Base-by-base conservation (phyloP, 1,140 invertebrate genomes). In the Leptestheria dahalacensis region DNA sequence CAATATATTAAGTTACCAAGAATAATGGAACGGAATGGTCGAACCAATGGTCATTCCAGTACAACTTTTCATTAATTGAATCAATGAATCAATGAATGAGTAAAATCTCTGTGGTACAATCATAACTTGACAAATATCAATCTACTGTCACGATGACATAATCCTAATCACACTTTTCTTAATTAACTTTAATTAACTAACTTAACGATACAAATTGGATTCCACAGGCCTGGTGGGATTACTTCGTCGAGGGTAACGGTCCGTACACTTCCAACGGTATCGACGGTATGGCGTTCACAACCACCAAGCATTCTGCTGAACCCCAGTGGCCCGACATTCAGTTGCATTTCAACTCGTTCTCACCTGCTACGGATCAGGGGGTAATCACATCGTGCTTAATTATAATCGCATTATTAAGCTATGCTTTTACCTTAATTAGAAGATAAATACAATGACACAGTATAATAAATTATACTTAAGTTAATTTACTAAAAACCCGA, bases 61-160 rank as follows among this genome's bases (percentile, higher is more conserved):
- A n/a, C n/a, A n/a, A n/a, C n/a, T n/a, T n/a, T n/a, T n/a, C n/a
- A n/a, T n/a, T n/a, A n/a, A n/a, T n/a, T n/a, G n/a, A n/a, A n/a
- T n/a, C n/a, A n/a, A n/a, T n/a, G n/a, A n/a, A n/a, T n/a, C n/a
- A n/a, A n/a, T n/a, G n/a, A n/a, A n/a, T n/a, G n/a, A n/a, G n/a
- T n/a, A n/a, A n/a, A n/a, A n/a, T n/a, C n/a, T n/a, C n/a, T n/a
- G n/a, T n/a, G n/a, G n/a, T n/a, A n/a, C n/a, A n/a, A n/a, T n/a
- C n/a, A n/a, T n/a, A n/a, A n/a, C n/a, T n/a, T n/a, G n/a, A 78
- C 91, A 25, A 87, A 92, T 66, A 89, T 90, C 63, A 86, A 90
- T 64, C 88, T 91, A 66, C 81, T 83, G 0, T 84, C 86, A 0
- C 86, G 83, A 66, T 88, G 84, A 0, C 77, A 89, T 0, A 86